A percentile compares a stretch with the other conserved stretches of the same genome.
These are phyloP conservation scores for Onychomys torridus DNA, from an alignment of 2,797 vertebrate species.

Conservation along the genomic window DNA sequence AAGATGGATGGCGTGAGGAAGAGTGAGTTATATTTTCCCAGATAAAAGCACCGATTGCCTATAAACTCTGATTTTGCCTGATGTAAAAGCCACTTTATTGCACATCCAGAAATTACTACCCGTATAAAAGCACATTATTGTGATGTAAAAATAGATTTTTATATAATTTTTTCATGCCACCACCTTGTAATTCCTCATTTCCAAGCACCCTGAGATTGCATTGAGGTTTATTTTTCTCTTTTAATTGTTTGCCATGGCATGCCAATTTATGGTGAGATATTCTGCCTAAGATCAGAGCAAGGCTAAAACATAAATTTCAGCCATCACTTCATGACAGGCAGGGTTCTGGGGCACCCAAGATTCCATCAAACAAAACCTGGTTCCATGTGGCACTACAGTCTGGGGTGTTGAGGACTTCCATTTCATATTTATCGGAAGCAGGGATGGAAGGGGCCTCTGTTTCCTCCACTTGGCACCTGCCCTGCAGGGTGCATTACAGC, in stretches of 20 bases:
- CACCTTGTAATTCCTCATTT: conserved; percentile 83
- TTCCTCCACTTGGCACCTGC: no score
- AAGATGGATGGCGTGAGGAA: conserved; percentile 63
- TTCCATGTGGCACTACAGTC: not conserved
- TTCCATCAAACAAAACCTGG: conserved; percentile 4
- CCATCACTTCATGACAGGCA: conserved; percentile 2
- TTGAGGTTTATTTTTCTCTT: conserved; percentile 81
- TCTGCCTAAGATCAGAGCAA: conserved; percentile 60
- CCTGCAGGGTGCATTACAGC: no score
- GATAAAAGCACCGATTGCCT: conserved; percentile 83
- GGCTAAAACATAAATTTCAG: conserved; percentile 50
- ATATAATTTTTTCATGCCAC: conserved; percentile 84
- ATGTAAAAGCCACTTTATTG: conserved; percentile 84
- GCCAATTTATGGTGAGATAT: conserved; percentile 72
- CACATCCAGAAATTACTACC: conserved; percentile 84
- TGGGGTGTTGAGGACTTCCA: not conserved
- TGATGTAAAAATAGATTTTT: conserved; percentile 86
- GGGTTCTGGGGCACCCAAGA: conserved; percentile 1
- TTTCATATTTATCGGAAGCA: not conserved
- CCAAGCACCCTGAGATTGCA: conserved; percentile 75
- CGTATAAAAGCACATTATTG: conserved; percentile 84
- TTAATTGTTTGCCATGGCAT: conserved; percentile 81
- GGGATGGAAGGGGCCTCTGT: not conserved
- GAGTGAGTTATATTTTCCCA: conserved; percentile 80
- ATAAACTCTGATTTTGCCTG: conserved; percentile 84